Percentiles rank a stretch among this genome's conserved stretches.
Evolutionary conservation across 2,113 vertebrate genomes (phyloP).

Genomic region (Leptosomus discolor): DNA sequence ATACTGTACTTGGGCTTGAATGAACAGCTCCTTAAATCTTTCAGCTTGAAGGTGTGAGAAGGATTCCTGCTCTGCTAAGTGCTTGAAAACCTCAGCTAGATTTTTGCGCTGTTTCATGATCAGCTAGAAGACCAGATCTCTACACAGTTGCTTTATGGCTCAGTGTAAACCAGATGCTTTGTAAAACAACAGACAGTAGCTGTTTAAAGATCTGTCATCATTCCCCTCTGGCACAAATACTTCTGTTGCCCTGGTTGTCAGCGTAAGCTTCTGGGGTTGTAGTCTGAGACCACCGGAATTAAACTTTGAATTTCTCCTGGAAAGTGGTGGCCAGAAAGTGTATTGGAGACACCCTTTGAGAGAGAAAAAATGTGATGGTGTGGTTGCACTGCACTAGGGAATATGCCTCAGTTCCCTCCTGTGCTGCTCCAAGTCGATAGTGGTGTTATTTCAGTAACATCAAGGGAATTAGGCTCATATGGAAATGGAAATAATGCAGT

Average conservation of each 20-base stretch:
- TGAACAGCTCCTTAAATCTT: background rate
- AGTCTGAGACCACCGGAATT: background rate
- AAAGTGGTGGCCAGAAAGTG: background rate
- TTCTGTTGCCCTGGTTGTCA: background rate
- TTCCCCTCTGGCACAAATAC: background rate
- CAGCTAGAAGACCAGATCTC: background rate
- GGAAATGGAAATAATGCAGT: conserved; percentile 18
- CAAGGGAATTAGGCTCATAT: background rate
- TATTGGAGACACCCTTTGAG: background rate
- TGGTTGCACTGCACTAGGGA: background rate
- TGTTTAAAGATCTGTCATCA: background rate
- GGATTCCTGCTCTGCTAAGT: background rate
- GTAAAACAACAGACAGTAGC: background rate
- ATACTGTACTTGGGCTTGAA: background rate
- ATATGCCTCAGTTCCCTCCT: background rate
- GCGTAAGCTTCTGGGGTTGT: background rate
- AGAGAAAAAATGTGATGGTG: background rate
- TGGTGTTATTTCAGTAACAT: background rate
- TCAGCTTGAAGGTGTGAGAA: background rate
- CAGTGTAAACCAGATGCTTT: background rate
- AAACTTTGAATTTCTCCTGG: background rate
- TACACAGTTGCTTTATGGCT: background rate
- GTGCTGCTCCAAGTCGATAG: background rate
- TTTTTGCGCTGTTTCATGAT: background rate
- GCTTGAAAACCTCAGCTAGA: background rate